Percentiles rank a stretch among this genome's conserved stretches.
Conservation (phyloP, 2,113 vertebrate species). For the Boleophthalmus pectinirostris region DNA sequence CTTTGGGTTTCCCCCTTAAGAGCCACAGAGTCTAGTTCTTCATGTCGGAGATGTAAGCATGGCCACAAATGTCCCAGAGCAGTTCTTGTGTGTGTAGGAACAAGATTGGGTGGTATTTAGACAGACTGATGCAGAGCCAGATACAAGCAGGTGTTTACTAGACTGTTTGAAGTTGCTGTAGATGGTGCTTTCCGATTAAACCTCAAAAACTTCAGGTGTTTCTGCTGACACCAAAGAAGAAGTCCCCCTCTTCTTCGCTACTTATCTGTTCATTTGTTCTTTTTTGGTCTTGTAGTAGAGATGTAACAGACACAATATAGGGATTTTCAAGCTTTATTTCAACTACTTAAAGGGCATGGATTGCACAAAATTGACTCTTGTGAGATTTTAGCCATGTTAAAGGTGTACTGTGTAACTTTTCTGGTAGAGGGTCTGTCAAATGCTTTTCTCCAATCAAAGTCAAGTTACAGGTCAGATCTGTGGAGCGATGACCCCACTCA, state of each 20-base stretch:
- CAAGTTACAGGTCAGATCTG: too few species aligned
- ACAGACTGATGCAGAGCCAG: constrained; percentile 64
- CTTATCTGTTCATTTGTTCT: constrained; percentile 68
- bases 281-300: neutral
- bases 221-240: constrained; percentile 56
- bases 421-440: too few species aligned
- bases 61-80: constrained; percentile 61
- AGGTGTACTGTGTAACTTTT: too few species aligned
- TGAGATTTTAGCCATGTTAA: too few species aligned
- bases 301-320: neutral
- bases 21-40: constrained; percentile 57
- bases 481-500: too few species aligned
- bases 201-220: constrained; percentile 57
- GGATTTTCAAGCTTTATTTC: neutral
- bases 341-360: too few species aligned
- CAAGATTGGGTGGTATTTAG: constrained; percentile 73
- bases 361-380: too few species aligned
- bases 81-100: constrained; percentile 58
- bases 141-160: constrained; percentile 79
- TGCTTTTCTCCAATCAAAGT: too few species aligned
- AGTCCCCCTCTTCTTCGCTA: constrained; percentile 45
- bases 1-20: constrained; percentile 53
- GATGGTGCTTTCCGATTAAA: constrained; percentile 70
- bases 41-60: constrained; percentile 66
- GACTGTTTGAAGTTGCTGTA: constrained; percentile 71